Evolutionary conservation across 2,113 vertebrate genomes (phyloP).

Genomic region (Antennarius striatus): DNA sequence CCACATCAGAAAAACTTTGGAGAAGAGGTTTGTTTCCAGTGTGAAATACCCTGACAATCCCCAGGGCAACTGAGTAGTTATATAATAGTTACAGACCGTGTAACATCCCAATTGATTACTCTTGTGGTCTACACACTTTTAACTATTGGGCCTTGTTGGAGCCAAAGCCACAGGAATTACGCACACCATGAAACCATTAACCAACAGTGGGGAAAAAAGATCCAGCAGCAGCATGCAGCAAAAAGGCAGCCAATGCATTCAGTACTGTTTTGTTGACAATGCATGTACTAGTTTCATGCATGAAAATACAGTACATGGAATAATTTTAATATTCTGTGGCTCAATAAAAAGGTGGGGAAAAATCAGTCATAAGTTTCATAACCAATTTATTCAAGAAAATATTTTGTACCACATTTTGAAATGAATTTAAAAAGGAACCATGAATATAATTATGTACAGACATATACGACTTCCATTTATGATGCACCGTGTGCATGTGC

Average conservation of each 20-base stretch:
- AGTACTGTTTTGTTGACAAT: constrained; percentile 6
- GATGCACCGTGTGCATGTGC: background rate
- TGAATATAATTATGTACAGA: background rate
- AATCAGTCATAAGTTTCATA: background rate
- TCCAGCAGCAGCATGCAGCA: constrained; percentile 36
- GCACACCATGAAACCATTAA: constrained; percentile 70
- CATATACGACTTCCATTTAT: background rate
- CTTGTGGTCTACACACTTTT: background rate
- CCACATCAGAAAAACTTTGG: constrained; percentile 11
- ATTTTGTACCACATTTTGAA: background rate
- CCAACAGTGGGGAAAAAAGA: constrained; percentile 42
- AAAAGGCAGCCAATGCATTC: constrained; percentile 7
- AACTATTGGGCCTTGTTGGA: constrained; percentile 50
- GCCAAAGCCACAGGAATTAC: constrained; percentile 67
- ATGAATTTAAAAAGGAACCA: constrained; percentile 6
- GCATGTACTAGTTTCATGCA: background rate
- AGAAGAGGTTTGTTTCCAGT: constrained; percentile 24
- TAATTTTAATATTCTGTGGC: background rate
- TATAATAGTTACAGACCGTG: background rate
- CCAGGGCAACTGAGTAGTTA: constrained; percentile 2
- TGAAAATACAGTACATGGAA: background rate
- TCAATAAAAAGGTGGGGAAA: background rate
- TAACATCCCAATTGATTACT: constrained; percentile 25
- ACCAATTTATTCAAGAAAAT: constrained; percentile 17
- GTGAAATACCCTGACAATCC: constrained; percentile 33